Evolutionary conservation across 2,797 vertebrate species (phyloP).

Genomic region (Sebastiscus albofasciatus): DNA sequence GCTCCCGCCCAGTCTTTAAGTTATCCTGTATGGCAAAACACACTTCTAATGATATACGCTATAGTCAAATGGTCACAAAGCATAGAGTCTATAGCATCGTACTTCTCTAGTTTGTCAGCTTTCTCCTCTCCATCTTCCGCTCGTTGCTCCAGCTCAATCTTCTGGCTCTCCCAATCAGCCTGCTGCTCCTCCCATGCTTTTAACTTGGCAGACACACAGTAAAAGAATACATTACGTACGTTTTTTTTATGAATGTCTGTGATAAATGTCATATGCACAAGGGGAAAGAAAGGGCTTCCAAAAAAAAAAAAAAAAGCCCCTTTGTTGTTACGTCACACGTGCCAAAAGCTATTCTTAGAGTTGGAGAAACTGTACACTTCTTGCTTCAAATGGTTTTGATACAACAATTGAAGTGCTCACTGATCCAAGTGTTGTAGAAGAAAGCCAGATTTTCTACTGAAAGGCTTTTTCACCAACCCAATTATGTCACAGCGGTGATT

Average conservation of each 20-base stretch:
- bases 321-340: not conserved
- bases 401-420: constrained; percentile 17
- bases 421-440: constrained; percentile 15
- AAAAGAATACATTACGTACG: not conserved
- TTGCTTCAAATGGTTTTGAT: constrained; percentile 6
- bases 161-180: constrained; percentile 82
- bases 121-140: constrained; percentile 89
- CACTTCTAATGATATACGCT: not conserved
- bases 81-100: constrained; percentile 6
- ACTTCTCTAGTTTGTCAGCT: constrained; percentile 90
- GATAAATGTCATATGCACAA: not conserved
- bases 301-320: not conserved
- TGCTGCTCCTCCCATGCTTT: constrained; percentile 81
- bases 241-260: not conserved
- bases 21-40: not conserved
- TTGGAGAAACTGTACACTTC: not conserved
- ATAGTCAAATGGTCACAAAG: not conserved
- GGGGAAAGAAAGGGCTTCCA: not conserved
- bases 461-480: constrained; percentile 50
- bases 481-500: constrained; percentile 61
- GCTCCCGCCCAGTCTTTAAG: not conserved
- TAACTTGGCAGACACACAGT: constrained; percentile 75
- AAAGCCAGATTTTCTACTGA: constrained; percentile 27
- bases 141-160: constrained; percentile 85
- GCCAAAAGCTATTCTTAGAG: constrained; percentile 12